Conservation (phyloP, 1,140 invertebrate genomes). For the Leucophenga varia region DNA sequence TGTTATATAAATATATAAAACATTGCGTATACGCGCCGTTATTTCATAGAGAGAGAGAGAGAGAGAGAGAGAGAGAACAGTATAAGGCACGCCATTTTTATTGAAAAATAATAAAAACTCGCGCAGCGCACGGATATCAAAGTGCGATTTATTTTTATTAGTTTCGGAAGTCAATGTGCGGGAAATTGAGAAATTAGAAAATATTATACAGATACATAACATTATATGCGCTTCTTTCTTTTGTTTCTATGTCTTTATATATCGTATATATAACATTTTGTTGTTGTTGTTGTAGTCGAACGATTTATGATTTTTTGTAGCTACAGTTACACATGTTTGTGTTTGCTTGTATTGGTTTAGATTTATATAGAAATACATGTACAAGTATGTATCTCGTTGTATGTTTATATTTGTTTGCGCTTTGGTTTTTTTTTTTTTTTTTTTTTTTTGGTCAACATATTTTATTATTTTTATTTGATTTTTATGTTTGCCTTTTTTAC, state of each 20-base stretch:
- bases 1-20: too few species aligned
- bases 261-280: too few species aligned
- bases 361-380: neutral
- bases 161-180: constrained; percentile 52
- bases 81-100: too few species aligned
- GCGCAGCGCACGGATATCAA: constrained; percentile 45
- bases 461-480: constrained; percentile 3
- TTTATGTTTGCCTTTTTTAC: constrained; percentile 19
- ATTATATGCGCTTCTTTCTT: too few species aligned
- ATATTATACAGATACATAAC: constrained; percentile 48
- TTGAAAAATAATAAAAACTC: constrained; percentile 24
- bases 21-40: neutral
- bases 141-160: constrained; percentile 55
- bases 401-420: neutral
- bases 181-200: constrained; percentile 54
- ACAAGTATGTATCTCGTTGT: constrained; percentile 24
- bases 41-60: too few species aligned
- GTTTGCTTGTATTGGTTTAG: constrained; percentile 39
- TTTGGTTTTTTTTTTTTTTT: too few species aligned
- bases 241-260: too few species aligned
- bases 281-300: too few species aligned
- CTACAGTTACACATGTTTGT: too few species aligned
- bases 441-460: too few species aligned
- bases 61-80: too few species aligned
- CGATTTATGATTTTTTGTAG: too few species aligned